These are phyloP conservation scores for Temnothorax longispinosus DNA, from an alignment of 1,140 invertebrate species.

Conservation along the genomic window DNA sequence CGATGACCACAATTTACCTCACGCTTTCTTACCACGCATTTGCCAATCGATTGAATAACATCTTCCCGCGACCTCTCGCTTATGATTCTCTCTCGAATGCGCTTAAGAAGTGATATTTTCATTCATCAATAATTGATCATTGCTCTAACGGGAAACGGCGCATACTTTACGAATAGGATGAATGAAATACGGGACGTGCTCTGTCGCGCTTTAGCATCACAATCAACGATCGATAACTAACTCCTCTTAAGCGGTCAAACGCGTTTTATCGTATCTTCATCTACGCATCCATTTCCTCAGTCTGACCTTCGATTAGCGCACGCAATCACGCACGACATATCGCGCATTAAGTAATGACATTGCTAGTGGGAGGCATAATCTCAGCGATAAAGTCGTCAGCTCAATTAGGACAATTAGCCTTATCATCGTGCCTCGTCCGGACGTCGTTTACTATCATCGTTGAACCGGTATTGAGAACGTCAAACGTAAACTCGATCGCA, in stretches of 20 bases:
- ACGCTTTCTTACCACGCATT: conserved; percentile 10
- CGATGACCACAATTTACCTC: background rate
- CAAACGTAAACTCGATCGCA: background rate
- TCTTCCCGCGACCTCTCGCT: background rate
- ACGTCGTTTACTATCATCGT: background rate
- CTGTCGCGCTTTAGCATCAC: background rate
- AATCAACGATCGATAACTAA: conserved; percentile 22
- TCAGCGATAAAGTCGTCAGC: conserved; percentile 25
- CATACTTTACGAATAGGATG: background rate
- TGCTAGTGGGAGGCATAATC: background rate
- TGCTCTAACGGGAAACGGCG: conserved; percentile 20
- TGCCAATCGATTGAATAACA: conserved; percentile 19
- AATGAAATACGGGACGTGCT: conserved; percentile 22
- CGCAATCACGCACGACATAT: background rate
- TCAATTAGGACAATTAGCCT: conserved; percentile 38
- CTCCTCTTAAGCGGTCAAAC: conserved; percentile 14
- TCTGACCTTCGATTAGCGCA: conserved; percentile 14
- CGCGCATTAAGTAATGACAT: conserved; percentile 9
- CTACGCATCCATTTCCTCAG: conserved; percentile 11
- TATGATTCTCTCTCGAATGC: conserved; percentile 9
- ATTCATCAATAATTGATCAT: conserved; percentile 26
- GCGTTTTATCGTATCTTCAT: conserved; percentile 35
- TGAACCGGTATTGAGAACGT: background rate
- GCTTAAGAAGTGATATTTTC: conserved; percentile 4
- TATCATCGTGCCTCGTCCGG: background rate